Percentiles rank a stretch among this genome's conserved stretches.
These are phyloP conservation scores for Sylvilagus bachmani DNA, from an alignment of 2,113 vertebrate species.

Conservation along the genomic window DNA sequence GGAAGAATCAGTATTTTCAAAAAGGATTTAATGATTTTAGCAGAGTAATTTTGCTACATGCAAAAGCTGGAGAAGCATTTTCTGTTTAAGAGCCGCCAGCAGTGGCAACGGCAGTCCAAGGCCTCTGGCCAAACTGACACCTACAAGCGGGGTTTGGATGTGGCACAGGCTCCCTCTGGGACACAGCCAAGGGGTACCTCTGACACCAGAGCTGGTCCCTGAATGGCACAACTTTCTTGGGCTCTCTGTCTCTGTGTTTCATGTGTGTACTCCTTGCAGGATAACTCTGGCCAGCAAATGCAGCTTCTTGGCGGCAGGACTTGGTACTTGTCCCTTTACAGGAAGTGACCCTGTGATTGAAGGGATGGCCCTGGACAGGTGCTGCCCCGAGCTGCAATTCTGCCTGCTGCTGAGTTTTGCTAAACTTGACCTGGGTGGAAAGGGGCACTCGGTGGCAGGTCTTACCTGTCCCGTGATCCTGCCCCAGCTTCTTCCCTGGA, in stretches of 20 bases:
- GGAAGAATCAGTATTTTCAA: not conserved
- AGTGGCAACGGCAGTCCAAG: accelerated
- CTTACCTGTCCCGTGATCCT: not conserved
- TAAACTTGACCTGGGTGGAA: too few species aligned
- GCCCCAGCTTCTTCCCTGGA: not conserved
- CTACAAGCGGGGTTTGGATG: too few species aligned
- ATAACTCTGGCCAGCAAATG: not conserved
- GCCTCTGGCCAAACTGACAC: not conserved
- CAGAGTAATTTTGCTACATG: not conserved
- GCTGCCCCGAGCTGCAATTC: not conserved
- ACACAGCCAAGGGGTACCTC: too few species aligned
- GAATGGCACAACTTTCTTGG: not conserved
- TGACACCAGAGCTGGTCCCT: not conserved
- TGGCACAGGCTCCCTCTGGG: too few species aligned
- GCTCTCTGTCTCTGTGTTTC: not conserved
- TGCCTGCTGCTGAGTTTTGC: not conserved
- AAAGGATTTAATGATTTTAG: not conserved
- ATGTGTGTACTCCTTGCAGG: not conserved
- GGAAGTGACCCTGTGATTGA: not conserved
- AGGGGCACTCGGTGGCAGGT: not conserved
- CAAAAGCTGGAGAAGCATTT: not conserved
- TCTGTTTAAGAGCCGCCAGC: not conserved
- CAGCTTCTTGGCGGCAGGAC: not conserved
- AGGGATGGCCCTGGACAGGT: not conserved
- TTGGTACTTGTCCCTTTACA: not conserved